Evolutionary conservation across 2,888 invertebrate species (phyloP).

Genomic region (Aelia acuminata): DNA sequence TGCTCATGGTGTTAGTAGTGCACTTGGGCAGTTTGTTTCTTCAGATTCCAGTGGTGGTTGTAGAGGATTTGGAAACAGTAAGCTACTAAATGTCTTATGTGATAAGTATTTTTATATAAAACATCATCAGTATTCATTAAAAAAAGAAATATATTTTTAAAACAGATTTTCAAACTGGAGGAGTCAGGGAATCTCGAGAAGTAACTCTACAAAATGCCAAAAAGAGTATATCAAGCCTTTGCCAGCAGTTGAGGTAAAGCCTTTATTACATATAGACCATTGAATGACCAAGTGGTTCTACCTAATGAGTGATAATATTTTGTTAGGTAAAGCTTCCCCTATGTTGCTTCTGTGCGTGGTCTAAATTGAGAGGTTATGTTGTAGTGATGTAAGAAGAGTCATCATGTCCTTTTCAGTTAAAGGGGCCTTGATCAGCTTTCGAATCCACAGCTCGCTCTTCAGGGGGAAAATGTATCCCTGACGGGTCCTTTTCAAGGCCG

Average conservation of each 20-base stretch:
- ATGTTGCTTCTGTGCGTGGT: too few relatives aligned
- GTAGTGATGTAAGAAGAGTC: too few relatives aligned
- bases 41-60: slow-evolving; percentile 89
- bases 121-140: neutral
- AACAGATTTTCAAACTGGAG: slow-evolving; percentile 83
- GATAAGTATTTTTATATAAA: neutral
- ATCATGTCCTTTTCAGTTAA: too few relatives aligned
- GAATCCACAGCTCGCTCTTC: too few relatives aligned
- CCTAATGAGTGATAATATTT: too few relatives aligned
- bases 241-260: slow-evolving; percentile 81
- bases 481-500: too few relatives aligned
- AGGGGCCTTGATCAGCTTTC: too few relatives aligned
- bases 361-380: too few relatives aligned
- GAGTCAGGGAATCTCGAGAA: slow-evolving; percentile 91
- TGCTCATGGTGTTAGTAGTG: slow-evolving; percentile 87
- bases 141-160: slow-evolving; percentile 66
- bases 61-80: slow-evolving; percentile 83
- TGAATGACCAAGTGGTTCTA: neutral
- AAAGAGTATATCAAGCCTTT: slow-evolving; percentile 86
- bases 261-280: neutral
- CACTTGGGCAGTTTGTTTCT: slow-evolving; percentile 94
- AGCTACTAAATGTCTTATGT: slow-evolving; percentile 63
- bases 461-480: too few relatives aligned
- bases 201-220: slow-evolving; percentile 91
- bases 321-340: too few relatives aligned